phyloP scores from a whole-genome alignment of 2,113 vertebrate genomes.

The Aptenodytes forsteri region DNA sequence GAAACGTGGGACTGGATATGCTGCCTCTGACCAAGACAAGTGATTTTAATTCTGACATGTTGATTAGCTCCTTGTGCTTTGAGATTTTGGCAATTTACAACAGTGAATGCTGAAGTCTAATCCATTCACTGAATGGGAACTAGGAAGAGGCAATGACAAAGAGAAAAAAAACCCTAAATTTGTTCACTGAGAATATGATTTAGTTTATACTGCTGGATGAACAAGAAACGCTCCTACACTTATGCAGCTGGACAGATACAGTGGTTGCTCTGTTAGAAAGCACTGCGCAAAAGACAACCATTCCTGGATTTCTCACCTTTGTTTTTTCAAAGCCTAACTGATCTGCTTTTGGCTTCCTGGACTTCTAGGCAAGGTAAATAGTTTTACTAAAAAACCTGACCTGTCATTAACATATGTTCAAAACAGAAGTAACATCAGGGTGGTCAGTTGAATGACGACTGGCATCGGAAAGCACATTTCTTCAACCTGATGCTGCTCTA shows the following conservation, averaged over 20 bases:
- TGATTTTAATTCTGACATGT: slow-evolving; percentile 13
- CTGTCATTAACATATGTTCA: background rate
- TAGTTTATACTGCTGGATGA: background rate
- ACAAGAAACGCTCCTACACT: background rate
- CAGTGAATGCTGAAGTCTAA: background rate
- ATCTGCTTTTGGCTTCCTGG: background rate
- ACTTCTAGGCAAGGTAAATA: background rate
- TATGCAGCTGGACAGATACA: background rate
- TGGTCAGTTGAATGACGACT: background rate
- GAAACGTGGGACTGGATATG: background rate
- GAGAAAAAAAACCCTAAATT: background rate
- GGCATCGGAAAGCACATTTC: background rate
- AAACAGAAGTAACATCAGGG: background rate
- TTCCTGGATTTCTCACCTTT: background rate
- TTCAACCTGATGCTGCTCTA: background rate
- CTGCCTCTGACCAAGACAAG: slow-evolving; percentile 15
- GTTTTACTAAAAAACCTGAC: background rate
- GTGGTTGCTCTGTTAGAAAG: background rate
- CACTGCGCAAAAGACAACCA: background rate
- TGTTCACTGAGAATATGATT: background rate
- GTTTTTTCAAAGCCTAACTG: background rate
- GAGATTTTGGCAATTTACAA: background rate
- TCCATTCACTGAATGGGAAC: slow-evolving; percentile 3
- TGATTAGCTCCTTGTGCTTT: background rate
- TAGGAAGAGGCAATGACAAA: slow-evolving; percentile 37